These are phyloP conservation scores for Apodemus agrarius DNA, from an alignment of 2,797 vertebrate species.

Conservation along the genomic window DNA sequence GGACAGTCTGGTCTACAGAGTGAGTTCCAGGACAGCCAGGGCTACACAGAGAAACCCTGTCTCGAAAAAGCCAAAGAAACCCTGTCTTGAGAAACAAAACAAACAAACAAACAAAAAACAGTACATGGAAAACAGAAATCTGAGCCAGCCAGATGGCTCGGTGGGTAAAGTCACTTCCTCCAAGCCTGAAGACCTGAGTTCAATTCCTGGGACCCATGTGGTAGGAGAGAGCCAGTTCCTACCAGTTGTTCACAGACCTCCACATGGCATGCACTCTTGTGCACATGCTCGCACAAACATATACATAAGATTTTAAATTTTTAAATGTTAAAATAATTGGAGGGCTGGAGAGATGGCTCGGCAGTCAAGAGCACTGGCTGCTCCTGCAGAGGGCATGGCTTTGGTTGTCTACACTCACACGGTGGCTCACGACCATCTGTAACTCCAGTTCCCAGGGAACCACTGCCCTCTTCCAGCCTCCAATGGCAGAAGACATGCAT, in stretches of 20 bases:
- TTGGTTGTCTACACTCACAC: not conserved
- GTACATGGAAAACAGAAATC: slow-evolving; percentile 22
- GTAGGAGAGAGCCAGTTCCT: not conserved
- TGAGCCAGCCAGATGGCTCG: not conserved
- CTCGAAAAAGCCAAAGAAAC: too few species aligned
- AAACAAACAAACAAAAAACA: not conserved
- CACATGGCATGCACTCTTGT: not conserved
- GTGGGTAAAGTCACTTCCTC: not conserved
- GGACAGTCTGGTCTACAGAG: too few species aligned
- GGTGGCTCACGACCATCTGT: not conserved
- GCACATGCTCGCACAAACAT: not conserved
- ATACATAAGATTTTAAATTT: too few species aligned
- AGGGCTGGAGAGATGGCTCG: not conserved
- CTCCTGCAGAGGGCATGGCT: not conserved
- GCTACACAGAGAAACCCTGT: too few species aligned
- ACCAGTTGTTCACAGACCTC: not conserved
- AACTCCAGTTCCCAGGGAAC: not conserved
- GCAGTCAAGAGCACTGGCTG: not conserved
- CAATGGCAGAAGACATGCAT: not conserved
- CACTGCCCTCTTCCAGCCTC: not conserved
- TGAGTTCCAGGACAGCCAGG: too few species aligned
- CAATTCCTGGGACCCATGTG: not conserved
- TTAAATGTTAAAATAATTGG: not conserved
- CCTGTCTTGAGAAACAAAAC: too few species aligned
- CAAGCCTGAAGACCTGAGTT: not conserved